Evolutionary conservation across 2,888 invertebrate species (phyloP), one percentile per base, ranked within the genome.

Genomic region (Drosophila anomalata): DNA sequence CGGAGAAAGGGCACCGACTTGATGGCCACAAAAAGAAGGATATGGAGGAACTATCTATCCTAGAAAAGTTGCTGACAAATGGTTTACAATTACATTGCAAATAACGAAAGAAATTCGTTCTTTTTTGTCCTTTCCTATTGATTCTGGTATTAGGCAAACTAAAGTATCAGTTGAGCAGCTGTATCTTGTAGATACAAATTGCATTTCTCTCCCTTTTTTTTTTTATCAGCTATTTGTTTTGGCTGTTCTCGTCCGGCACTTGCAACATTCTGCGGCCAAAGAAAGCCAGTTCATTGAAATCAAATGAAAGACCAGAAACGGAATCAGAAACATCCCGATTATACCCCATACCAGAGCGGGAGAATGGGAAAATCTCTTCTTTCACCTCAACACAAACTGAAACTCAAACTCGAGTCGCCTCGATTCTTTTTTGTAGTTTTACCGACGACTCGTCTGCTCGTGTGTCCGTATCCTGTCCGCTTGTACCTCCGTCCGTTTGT

Each of bases 171-270:
- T 58, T 71, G 39, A 24, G 24, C 50, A 39, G 41, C 46, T 47
- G 63, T 71, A 26, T 65, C 51, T 36, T 29, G 20, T 9, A 47
- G 50, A 55, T 59, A 65, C 56, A 73, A 39, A 56, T 52, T 52
- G 62, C 72, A 80, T 72, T 17, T 17, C 17, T 17, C 17, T 17
- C 17, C 1, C 17, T 14, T 14, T 14, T 3, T 24, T 24, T 77
- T 80, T 86, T 84, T 80, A 87, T 81, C 87, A 80, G 80, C 87
- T 87, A 84, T 81, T 81, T 80, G 87, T 74, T 76, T 85, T 80
- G 77, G 81, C 80, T 84, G 81, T 80, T 69, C 51, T 9, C 56
- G 47, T n/a, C 66, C 68, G 71, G 72, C 81, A 87, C 77, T 82
- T 77, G 87, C 87, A 88, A 82, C 88, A 85, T 72, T 80, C 83